These are phyloP conservation scores for Fissipunctia ypsillon DNA, from an alignment of 2,888 invertebrate genomes.

Conservation along the genomic window DNA sequence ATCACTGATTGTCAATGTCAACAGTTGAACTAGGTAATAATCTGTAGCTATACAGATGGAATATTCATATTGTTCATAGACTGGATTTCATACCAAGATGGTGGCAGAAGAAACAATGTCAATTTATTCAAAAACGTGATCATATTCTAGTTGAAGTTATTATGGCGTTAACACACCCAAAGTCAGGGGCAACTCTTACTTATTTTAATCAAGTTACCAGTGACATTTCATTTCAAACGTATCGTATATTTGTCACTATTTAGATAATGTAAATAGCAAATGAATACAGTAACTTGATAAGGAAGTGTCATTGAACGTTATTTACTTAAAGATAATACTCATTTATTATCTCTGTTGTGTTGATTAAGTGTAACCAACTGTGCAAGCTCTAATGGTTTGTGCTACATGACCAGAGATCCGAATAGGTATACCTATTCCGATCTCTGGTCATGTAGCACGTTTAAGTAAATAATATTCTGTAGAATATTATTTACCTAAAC, in stretches of 20 bases:
- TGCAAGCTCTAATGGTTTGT: conserved; percentile 16
- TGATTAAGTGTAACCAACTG: conserved; percentile 52
- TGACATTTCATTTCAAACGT: conserved; percentile 52
- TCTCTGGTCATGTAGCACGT: too few species aligned
- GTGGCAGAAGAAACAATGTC: neutral
- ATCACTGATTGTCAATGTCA: conserved; percentile 22
- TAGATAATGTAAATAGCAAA: conserved; percentile 68
- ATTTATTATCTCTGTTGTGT: conserved; percentile 62
- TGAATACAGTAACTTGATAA: conserved; percentile 71
- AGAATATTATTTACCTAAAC: too few species aligned
- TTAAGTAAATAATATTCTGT: too few species aligned
- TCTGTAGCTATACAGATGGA: neutral
- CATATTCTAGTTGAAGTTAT: conserved; percentile 6
- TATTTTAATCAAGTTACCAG: conserved; percentile 57
- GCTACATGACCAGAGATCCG: too few species aligned
- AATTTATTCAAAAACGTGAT: conserved; percentile 33
- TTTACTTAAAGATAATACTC: conserved; percentile 69
- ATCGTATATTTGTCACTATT: conserved; percentile 64
- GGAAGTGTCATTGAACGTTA: conserved; percentile 76
- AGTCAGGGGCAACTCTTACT: conserved; percentile 46
- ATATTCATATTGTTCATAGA: neutral
- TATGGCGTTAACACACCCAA: conserved; percentile 24
- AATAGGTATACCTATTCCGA: too few species aligned
- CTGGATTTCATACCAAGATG: neutral
- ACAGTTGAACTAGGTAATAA: neutral